A percentile compares a stretch with the other conserved stretches of the same genome.
Conservation (phyloP, 2,113 vertebrate species). For the Sigmodon hispidus region DNA sequence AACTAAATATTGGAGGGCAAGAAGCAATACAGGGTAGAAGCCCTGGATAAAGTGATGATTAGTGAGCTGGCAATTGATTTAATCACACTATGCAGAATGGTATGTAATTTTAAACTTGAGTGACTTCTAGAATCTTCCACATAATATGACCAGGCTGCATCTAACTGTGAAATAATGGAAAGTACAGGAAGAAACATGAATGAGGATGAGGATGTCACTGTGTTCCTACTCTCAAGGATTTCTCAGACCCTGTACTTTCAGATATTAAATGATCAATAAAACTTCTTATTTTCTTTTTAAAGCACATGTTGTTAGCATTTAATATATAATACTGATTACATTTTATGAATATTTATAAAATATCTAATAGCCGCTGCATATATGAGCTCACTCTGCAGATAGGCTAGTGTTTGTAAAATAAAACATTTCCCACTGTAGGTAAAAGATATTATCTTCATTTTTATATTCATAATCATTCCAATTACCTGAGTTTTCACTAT, state of each 20-base stretch:
- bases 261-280: neutral
- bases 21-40: neutral
- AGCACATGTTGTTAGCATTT: neutral
- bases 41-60: neutral
- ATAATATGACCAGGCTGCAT: neutral
- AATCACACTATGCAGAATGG: neutral
- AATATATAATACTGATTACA: neutral
- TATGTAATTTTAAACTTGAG: neutral
- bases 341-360: constrained; percentile 32
- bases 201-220: neutral
- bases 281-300: neutral
- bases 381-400: neutral
- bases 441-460: neutral
- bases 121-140: neutral
- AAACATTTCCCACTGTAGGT: neutral
- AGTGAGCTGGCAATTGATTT: neutral
- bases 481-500: constrained; percentile 43
- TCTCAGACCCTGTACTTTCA: neutral
- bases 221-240: neutral
- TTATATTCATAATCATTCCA: neutral
- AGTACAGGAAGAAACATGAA: neutral
- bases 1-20: neutral
- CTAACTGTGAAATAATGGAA: neutral
- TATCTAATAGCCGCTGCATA: neutral
- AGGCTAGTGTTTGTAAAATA: neutral